Percentiles rank a stretch among this genome's conserved stretches.
These are phyloP conservation scores for Epirrita christyi DNA, from an alignment of 2,888 invertebrate species.

Conservation along the genomic window DNA sequence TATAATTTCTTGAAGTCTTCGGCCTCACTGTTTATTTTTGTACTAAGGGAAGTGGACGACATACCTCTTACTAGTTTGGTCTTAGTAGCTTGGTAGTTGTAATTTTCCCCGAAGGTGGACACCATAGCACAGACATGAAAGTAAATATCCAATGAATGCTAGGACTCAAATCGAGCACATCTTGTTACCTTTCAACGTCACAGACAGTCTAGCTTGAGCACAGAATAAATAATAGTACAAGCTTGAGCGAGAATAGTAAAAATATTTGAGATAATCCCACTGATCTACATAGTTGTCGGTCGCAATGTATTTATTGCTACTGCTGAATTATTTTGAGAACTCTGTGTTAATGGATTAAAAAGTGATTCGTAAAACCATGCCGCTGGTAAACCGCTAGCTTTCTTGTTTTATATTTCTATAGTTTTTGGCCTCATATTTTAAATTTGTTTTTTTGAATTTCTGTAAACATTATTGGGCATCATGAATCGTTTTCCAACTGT, in stretches of 20 bases:
- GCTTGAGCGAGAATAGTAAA: conserved; percentile 40
- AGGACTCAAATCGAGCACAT: background rate
- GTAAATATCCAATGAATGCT: conserved; percentile 1
- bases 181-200: background rate
- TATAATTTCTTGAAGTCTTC: no score
- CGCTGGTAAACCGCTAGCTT: conserved; percentile 17
- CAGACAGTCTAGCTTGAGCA: background rate
- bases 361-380: conserved; percentile 20
- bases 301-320: conserved; percentile 51
- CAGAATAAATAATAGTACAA: no score
- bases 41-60: no score
- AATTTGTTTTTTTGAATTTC: no score
- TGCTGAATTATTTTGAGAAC: conserved; percentile 51
- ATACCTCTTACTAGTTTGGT: no score
- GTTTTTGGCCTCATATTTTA: no score
- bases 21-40: no score
- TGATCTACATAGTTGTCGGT: conserved; percentile 46
- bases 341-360: conserved; percentile 46
- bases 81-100: no score
- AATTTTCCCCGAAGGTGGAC: background rate
- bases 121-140: conserved; percentile 1
- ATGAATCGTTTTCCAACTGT: no score
- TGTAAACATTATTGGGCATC: no score
- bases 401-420: background rate
- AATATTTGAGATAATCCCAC: conserved; percentile 42